phyloP scores from a whole-genome alignment of 2,888 invertebrate genomes.

The Callyntrura sp. region DNA sequence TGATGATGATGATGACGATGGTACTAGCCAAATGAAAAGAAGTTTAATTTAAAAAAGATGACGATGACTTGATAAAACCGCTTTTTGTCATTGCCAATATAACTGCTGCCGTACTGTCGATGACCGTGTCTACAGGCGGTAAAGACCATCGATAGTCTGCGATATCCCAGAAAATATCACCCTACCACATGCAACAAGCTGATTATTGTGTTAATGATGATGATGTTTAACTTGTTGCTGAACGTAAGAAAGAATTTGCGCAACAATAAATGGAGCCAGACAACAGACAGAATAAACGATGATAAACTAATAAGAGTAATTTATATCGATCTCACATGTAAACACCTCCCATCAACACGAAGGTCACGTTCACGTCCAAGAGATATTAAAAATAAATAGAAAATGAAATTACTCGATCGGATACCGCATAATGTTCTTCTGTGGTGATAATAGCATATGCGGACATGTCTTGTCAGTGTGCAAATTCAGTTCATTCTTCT shows the following conservation, averaged over 20 bases:
- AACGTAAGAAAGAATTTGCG: no score
- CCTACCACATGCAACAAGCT: no score
- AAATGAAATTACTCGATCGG: conserved; percentile 8
- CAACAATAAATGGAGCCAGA: no score
- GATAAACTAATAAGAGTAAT: conserved; percentile 58
- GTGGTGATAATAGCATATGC: neutral
- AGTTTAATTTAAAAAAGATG: conserved; percentile 53
- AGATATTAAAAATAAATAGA: neutral
- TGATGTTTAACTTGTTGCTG: no score
- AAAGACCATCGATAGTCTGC: no score
- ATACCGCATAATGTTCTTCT: neutral
- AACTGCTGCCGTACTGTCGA: no score
- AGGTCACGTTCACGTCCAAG: neutral
- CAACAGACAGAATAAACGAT: no score
- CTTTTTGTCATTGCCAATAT: conserved; percentile 35
- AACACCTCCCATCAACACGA: conserved; percentile 39
- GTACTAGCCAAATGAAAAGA: conserved; percentile 23
- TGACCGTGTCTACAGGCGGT: no score
- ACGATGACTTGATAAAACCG: conserved; percentile 50
- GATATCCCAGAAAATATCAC: no score
- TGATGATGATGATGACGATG: no score
- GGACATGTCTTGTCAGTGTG: neutral
- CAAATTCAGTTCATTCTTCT: neutral
- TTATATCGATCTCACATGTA: conserved; percentile 50
- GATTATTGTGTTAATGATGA: no score